Percentiles rank a stretch among this genome's conserved stretches.
phyloP scores from a whole-genome alignment of 2,797 vertebrate genomes.

The Nothura maculosa region DNA sequence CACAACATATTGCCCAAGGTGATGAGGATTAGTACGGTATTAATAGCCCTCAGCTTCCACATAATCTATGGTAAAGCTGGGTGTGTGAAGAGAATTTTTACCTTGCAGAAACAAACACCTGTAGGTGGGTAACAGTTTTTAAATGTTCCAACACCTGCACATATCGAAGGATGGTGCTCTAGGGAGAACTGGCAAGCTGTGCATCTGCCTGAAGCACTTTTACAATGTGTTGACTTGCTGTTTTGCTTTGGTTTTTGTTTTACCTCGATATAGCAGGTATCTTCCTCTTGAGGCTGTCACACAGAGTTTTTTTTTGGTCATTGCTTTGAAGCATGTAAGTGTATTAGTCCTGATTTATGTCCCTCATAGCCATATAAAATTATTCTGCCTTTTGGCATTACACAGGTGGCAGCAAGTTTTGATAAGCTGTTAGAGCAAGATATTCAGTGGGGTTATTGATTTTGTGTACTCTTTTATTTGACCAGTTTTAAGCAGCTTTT shows the following conservation, averaged over 20 bases:
- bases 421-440: conserved; percentile 13
- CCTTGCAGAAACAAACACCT: background rate
- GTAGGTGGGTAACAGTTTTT: background rate
- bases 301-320: background rate
- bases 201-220: background rate
- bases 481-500: background rate
- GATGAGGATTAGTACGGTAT: background rate
- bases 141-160: background rate
- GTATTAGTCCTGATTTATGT: background rate
- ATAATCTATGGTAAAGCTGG: background rate
- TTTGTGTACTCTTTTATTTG: background rate
- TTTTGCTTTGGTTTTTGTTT: background rate
- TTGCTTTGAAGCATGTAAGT: background rate
- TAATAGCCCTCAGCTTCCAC: background rate
- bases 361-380: background rate
- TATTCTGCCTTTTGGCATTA: conserved; percentile 3
- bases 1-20: background rate
- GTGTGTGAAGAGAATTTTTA: background rate
- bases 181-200: background rate
- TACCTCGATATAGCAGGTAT: background rate
- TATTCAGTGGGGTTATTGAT: background rate
- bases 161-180: background rate
- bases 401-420: background rate
- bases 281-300: background rate
- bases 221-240: background rate